Base-by-base conservation (phyloP, 2,888 invertebrate genomes). In the Drosophila helvetica region DNA sequence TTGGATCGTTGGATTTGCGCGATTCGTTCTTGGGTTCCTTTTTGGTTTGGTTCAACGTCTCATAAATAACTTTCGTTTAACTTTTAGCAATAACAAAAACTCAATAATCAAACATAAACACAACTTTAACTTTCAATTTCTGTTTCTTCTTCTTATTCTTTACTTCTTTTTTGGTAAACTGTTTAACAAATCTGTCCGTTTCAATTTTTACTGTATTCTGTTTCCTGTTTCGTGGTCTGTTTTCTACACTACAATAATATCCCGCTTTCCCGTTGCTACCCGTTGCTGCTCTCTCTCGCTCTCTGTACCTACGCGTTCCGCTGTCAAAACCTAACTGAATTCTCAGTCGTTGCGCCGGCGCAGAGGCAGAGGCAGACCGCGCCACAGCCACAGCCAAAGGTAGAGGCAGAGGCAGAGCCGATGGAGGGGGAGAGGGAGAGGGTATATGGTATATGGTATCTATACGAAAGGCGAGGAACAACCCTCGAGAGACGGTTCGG, bases 291-390 rank as follows among this genome's bases (percentile, higher is more conserved):
- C 33, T 33, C 33, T 15, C 33, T 33, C 33, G 1, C 0, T 5
- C 12, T 61, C 33, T 78, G 89, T 82, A 89, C 88, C 91, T 88
- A 71, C 77, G 69, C 86, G 88, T 80, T 89, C 65, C 78, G 84
- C 77, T 81, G 89, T 80, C 80, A 80, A 90, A 89, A 83, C 80
- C 89, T 88, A 88, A 90, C 90, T 90, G 83, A 90, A 77, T 60
- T 60, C 59, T 63, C 60, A 71, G 54, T 48, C 69, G 54, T 47
- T 57, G 72, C 60, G 73, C 22, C 74, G 61, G 60, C 74, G 53
- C 77, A 66, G 55, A 79, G 50, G 53, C 77, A 66, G 55, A 79
- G 50, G 75, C 80, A 71, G 63, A 59, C 79, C 54, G 42, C 42
- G 33, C 33, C 27, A 1, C 71, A 58, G 52, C 5, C 66, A 51